A percentile compares a stretch with the other conserved stretches of the same genome.
Conservation (phyloP, 1,140 invertebrate genomes). For the Euglossa dilemma region DNA sequence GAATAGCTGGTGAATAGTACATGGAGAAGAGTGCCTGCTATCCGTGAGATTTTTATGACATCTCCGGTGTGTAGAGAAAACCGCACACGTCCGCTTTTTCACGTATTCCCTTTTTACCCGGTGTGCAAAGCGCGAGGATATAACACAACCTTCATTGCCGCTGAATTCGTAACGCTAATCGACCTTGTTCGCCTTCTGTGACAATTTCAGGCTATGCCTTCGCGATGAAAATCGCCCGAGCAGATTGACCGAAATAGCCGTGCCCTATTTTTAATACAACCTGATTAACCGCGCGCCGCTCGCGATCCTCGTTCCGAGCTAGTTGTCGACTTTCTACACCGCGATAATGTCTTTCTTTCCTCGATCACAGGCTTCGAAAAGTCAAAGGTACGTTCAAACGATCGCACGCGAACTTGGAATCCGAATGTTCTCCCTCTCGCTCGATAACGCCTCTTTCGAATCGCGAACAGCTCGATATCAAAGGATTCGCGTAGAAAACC, state of each 20-base stretch:
- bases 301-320: neutral
- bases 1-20: neutral
- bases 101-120: neutral
- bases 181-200: slow-evolving; percentile 22
- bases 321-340: neutral
- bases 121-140: neutral
- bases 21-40: too few relatives aligned
- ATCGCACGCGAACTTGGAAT: too few relatives aligned
- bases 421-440: too few relatives aligned
- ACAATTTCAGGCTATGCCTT: neutral
- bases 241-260: neutral
- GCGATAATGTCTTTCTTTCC: neutral
- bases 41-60: neutral
- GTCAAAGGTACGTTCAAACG: too few relatives aligned
- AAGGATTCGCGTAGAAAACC: too few relatives aligned
- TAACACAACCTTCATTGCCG: slow-evolving; percentile 24
- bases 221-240: too few relatives aligned
- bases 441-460: too few relatives aligned
- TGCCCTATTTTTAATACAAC: neutral
- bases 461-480: too few relatives aligned
- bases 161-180: neutral
- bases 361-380: neutral
- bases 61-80: neutral
- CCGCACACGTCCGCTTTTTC: neutral
- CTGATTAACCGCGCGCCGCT: neutral